These are phyloP conservation scores for Tachycineta bicolor DNA, from an alignment of 2,113 vertebrate species.

Conservation along the genomic window DNA sequence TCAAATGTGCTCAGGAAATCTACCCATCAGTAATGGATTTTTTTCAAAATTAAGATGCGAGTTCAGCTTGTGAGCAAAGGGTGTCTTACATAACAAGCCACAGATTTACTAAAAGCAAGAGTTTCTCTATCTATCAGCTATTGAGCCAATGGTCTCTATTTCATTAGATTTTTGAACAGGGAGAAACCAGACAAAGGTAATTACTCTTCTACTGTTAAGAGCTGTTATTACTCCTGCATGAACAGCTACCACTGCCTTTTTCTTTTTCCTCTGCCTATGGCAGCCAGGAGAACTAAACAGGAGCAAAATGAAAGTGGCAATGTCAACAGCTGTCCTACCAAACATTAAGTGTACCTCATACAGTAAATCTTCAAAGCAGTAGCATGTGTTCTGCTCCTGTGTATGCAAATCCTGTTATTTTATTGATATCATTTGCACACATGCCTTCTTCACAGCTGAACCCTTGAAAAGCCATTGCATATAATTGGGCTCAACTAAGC, in stretches of 20 bases:
- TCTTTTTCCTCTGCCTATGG: slow-evolving; percentile 31
- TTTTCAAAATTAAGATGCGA: slow-evolving; percentile 62
- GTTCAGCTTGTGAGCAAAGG: slow-evolving; percentile 35
- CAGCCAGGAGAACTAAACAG: slow-evolving; percentile 53
- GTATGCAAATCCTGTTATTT: slow-evolving; percentile 55
- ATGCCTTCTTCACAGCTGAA: slow-evolving; percentile 29
- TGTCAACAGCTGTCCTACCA: slow-evolving; percentile 55
- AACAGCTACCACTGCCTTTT: slow-evolving; percentile 69
- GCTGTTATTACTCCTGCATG: slow-evolving; percentile 68
- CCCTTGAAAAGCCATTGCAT: slow-evolving; percentile 13
- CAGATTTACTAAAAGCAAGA: not conserved
- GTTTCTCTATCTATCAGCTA: not conserved
- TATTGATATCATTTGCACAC: slow-evolving; percentile 53
- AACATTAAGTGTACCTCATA: slow-evolving; percentile 37
- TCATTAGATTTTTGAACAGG: slow-evolving; percentile 37
- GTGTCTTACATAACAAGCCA: not conserved
- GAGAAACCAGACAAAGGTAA: slow-evolving; percentile 73
- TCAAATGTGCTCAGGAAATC: slow-evolving; percentile 52
- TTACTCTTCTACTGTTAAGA: slow-evolving; percentile 72
- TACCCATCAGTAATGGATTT: slow-evolving; percentile 33
- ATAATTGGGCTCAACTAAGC: slow-evolving; percentile 59
- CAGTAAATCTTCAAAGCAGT: slow-evolving; percentile 57
- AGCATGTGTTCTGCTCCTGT: not conserved
- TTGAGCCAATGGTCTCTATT: slow-evolving; percentile 4
- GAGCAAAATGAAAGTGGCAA: slow-evolving; percentile 37